Evolutionary conservation across 2,888 invertebrate species (phyloP), one percentile per base, ranked within the genome.

Genomic region (Serrognathus titanus): DNA sequence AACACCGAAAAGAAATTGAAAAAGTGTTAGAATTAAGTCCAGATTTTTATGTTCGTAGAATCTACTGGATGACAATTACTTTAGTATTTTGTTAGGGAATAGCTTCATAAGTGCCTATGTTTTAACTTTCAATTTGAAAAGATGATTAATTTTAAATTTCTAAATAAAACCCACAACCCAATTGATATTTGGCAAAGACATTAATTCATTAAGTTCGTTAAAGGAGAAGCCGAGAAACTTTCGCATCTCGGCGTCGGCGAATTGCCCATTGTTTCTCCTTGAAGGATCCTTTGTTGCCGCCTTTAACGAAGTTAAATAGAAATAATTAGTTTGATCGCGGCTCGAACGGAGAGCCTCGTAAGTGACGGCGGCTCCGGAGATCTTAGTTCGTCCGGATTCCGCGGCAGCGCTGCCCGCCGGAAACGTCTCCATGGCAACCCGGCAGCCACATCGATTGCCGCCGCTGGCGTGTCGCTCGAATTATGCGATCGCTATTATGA

Each of bases 361-460:
- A 16, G 12, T 40, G 11, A 20, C 13, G 43, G 13, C 43, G 24
- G 43, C 43, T 16, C 9, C 12, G 43, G 9, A 43, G 43, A 55
- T 38, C 61, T 60, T 67, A 69, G 70, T 69, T 66, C 56, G 56
- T 45, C 62, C 64, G 63, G 67, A 63, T 62, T 61, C 66, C 65
- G 66, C 61, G 53, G 58, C 61, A 71, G 74, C 72, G 75, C 73
- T 75, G 74, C 74, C 74, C 74, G 77, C 83, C 85, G 85, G 85
- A 85, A 85, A 79, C 78, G 82, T 79, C 81, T 81, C 81, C 81
- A 83, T 83, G 82, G 85, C 83, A 82, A 85, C 85, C 79, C 79
- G 80, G 75, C 75, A 72, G 74, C 75, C 79, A 80, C 82, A 84
- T 84, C 84, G 84, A 84, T 84, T 84, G 83, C 77, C 75, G 69